Evolutionary conservation across 2,113 vertebrate genomes (phyloP), one percentile per base, ranked within the genome.

Genomic region (Cervus canadensis): DNA sequence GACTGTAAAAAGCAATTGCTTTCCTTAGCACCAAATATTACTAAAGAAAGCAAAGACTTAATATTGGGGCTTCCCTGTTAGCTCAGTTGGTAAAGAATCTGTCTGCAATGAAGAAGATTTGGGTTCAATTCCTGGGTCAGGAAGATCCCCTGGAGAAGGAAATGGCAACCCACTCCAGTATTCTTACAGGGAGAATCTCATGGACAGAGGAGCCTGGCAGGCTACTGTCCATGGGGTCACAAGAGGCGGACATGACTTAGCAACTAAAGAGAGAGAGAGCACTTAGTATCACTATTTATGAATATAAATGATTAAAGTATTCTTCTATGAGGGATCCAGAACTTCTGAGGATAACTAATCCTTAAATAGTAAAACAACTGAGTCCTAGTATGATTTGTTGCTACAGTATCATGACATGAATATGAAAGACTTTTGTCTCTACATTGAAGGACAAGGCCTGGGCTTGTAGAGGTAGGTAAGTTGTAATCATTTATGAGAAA

Each of bases 311-410:
- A 92, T 82, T 50, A 30, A 59, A 79, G 8, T 7, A 48, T 67
- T 16, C 45, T 7, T 91, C 33, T 86, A 71, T 64, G 48, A 74
- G 36, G 45, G 91, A 93, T 30, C 56, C n/a, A 95, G 67, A 91
- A 96, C 10, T 82, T 85, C 40, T 25, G 91, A 91, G 28, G 13
- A 57, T 40, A 95, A 48, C 28, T 67, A 91, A 86, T 92, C 8
- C 33, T 96, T 89, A 92, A 91, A 45, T 33, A 94, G 30, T 78
- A 89, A 96, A 93, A 93, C 30, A 91, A 43, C 5, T 81, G n/a
- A 89, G 23, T 88, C 43, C 36, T 33, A 26, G 7, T 7, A 40
- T 33, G 5, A 93, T 76, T 91, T 95, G 21, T 82, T 62, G 59
- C 33, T 94, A 33, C n/a, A 87, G 25, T 79, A 89, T 48, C 45